Percentiles rank a stretch among this genome's conserved stretches.
Conservation (phyloP, 1,140 invertebrate species). For the Eurytemora carolleeae region DNA sequence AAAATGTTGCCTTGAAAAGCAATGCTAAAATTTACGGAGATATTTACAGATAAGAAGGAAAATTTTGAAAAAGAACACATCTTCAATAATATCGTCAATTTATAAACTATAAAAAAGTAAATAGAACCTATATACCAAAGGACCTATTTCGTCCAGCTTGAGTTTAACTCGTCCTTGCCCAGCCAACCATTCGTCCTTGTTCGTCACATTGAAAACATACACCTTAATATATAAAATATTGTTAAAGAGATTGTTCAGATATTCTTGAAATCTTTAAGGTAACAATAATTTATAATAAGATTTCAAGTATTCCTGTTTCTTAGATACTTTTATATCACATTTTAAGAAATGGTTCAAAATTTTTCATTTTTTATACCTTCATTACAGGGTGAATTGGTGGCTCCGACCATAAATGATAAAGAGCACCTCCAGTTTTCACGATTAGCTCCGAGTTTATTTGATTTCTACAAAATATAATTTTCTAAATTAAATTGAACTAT, state of each 20-base stretch:
- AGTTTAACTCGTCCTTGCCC: neutral
- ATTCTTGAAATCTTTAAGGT: neutral
- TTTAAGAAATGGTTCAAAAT: neutral
- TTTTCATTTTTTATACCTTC: neutral
- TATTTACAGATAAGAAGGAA: neutral
- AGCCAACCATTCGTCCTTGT: neutral
- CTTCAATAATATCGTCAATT: neutral
- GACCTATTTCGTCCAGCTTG: neutral
- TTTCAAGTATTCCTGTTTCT: too few species aligned
- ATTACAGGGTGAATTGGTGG: neutral
- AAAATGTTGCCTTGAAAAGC: too few species aligned
- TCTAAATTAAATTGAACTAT: too few species aligned
- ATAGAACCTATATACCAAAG: neutral
- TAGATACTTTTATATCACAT: too few species aligned
- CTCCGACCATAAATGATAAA: neutral
- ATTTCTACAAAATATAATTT: neutral
- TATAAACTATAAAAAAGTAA: neutral
- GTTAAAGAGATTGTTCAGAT: neutral
- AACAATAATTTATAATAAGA: neutral
- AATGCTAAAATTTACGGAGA: too few species aligned
- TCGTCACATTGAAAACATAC: neutral
- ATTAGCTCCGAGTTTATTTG: neutral
- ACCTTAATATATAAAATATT: neutral
- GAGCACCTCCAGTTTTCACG: neutral
- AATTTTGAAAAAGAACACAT: neutral